These are phyloP conservation scores for Mus pahari DNA, from an alignment of 2,113 vertebrate species.

Conservation along the genomic window DNA sequence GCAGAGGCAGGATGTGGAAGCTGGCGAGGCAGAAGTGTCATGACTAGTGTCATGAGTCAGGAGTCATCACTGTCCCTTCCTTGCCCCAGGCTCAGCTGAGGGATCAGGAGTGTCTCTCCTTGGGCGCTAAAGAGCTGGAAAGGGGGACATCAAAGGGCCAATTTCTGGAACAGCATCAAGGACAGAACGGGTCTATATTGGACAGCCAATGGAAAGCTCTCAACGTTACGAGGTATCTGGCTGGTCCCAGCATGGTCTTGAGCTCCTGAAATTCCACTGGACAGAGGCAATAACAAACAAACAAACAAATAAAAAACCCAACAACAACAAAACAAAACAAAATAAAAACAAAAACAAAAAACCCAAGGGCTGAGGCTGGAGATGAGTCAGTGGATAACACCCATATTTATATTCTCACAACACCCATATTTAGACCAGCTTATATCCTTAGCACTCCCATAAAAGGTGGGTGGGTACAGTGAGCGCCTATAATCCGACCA, in stretches of 20 bases:
- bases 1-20: background rate
- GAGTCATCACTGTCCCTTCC: accelerated
- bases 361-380: background rate
- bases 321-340: no score
- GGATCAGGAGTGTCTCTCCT: background rate
- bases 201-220: background rate
- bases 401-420: no score
- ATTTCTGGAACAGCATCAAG: background rate
- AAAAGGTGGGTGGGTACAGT: background rate
- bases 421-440: no score
- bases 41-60: background rate
- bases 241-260: background rate
- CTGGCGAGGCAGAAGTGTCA: background rate
- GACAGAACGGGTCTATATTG: accelerated
- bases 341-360: background rate
- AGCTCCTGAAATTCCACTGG: background rate
- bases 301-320: no score
- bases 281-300: background rate
- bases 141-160: accelerated
- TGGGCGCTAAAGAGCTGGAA: background rate
- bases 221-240: accelerated
- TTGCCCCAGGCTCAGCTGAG: accelerated
- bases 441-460: background rate
- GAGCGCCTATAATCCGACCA: background rate
- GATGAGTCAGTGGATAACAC: background rate